These are phyloP conservation scores for Philhelius pedissequus DNA, from an alignment of 2,888 invertebrate genomes.

Conservation along the genomic window DNA sequence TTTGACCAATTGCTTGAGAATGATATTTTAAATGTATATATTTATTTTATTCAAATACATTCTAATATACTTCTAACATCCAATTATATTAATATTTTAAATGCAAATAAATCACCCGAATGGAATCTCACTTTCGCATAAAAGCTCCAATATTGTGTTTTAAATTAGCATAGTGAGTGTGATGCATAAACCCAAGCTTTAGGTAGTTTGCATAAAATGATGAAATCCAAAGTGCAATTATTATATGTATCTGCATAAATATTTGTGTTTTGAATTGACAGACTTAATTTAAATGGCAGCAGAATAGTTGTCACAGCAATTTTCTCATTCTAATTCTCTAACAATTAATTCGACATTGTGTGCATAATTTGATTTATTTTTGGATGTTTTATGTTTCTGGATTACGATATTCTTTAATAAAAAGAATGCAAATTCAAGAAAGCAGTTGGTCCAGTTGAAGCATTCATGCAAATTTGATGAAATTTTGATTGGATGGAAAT, in stretches of 20 bases:
- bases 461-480: constrained; percentile 1
- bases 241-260: background rate
- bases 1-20: background rate
- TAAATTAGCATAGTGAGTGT: constrained; percentile 20
- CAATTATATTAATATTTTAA: constrained; percentile 1
- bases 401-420: background rate
- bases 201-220: constrained; percentile 4
- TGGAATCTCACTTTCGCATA: constrained; percentile 23
- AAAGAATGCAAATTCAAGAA: background rate
- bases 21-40: background rate
- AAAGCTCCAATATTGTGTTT: background rate
- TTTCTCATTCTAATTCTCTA: constrained; percentile 15
- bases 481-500: background rate
- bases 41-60: background rate
- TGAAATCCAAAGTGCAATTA: constrained; percentile 11
- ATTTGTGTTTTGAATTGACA: constrained; percentile 13
- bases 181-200: constrained; percentile 2
- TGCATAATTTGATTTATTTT: background rate
- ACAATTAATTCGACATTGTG: constrained; percentile 3
- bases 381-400: background rate
- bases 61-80: background rate
- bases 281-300: constrained; percentile 7
- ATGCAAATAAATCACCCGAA: constrained; percentile 20
- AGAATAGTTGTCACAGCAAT: constrained; percentile 3
- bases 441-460: background rate